Conservation (phyloP, 1,140 invertebrate genomes). For the Caenorhabditis brenneri region DNA sequence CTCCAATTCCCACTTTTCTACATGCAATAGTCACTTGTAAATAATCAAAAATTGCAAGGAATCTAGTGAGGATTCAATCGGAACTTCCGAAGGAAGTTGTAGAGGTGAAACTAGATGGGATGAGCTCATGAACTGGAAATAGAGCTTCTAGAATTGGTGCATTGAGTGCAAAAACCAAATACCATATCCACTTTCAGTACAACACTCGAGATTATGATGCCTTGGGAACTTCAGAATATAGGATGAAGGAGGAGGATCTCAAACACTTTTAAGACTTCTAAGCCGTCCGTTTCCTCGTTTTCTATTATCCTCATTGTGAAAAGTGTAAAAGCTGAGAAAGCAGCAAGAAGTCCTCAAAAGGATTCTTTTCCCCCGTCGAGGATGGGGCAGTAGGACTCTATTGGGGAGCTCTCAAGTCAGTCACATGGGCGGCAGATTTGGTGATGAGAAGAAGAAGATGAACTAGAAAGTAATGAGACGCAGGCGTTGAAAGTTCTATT, state of each 20-base stretch:
- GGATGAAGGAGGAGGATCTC: background rate
- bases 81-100: too few relatives aligned
- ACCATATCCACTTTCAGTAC: background rate
- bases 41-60: background rate
- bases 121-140: too few relatives aligned
- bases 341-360: background rate
- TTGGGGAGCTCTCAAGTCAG: constrained; percentile 34
- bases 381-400: background rate
- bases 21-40: constrained; percentile 1
- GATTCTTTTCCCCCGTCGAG: constrained; percentile 2
- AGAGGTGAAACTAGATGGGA: too few relatives aligned
- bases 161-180: background rate
- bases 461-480: constrained; percentile 29
- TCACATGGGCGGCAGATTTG: constrained; percentile 42
- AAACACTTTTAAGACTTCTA: background rate
- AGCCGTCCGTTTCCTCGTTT: background rate
- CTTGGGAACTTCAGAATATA: background rate
- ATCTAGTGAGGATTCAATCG: too few relatives aligned
- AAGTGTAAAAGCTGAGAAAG: constrained; percentile 6
- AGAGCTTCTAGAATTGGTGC: background rate
- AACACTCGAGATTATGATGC: background rate
- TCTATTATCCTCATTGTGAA: constrained; percentile 4
- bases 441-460: constrained; percentile 36
- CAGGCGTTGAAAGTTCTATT: constrained; percentile 33
- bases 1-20: background rate